Percentiles rank a stretch among this genome's conserved stretches.
Evolutionary conservation across 2,113 vertebrate species (phyloP).

Genomic region (Platysternon megacephalum): DNA sequence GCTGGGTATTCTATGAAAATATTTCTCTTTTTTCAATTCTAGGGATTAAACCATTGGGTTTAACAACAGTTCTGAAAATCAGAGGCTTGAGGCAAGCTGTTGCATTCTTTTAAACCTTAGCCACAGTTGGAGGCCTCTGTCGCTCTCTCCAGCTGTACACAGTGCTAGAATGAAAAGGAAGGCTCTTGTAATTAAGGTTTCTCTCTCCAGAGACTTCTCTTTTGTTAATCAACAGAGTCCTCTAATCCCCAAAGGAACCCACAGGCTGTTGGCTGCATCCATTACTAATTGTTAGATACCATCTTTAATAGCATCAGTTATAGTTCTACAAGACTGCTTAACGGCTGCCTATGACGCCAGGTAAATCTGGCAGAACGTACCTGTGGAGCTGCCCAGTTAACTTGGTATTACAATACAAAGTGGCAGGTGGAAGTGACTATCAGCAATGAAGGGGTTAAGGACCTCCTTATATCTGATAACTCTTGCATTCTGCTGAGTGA

Average conservation of each 20-base stretch:
- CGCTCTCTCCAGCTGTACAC: conserved; percentile 9
- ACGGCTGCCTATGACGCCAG: not conserved
- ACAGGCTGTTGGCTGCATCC: conserved; percentile 35
- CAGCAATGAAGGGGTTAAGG: accelerated
- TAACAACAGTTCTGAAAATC: not conserved
- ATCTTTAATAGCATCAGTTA: not conserved
- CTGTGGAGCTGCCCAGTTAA: not conserved
- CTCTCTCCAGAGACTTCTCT: conserved; percentile 66
- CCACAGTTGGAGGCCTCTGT: not conserved
- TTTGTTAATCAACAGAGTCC: conserved; percentile 69
- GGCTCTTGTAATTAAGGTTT: conserved; percentile 64
- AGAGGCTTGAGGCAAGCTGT: not conserved
- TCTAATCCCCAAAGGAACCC: conserved; percentile 51
- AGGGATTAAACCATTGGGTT: not conserved
- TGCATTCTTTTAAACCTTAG: not conserved
- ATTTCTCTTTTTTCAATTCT: not conserved
- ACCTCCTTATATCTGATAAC: accelerated
- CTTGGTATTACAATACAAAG: not conserved
- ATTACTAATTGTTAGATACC: conserved; percentile 52
- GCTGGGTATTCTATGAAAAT: not conserved
- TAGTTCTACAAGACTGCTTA: not conserved
- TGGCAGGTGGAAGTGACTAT: not conserved
- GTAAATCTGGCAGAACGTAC: accelerated
- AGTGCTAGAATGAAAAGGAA: conserved; percentile 15
- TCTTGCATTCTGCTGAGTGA: not conserved